These are phyloP conservation scores for Dromaius novaehollandiae DNA, from an alignment of 2,113 vertebrate genomes.

Conservation along the genomic window DNA sequence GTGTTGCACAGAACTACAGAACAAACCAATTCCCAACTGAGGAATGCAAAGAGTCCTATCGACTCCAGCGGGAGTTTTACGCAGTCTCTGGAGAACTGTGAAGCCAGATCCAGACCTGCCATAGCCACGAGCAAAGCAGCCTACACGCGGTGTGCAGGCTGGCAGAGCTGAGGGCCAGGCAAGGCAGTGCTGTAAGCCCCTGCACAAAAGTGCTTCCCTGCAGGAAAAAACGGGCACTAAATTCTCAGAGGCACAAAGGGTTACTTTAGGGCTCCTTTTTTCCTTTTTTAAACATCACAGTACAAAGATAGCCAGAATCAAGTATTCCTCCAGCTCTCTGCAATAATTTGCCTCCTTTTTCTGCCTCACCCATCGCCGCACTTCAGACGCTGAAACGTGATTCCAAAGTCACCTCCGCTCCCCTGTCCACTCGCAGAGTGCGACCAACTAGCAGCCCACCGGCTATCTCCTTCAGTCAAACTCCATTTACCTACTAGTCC, in stretches of 20 bases:
- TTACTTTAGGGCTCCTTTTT: neutral
- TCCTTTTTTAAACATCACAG: neutral
- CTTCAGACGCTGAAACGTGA: neutral
- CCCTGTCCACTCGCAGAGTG: too few relatives aligned
- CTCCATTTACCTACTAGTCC: accelerated
- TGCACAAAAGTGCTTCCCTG: accelerated
- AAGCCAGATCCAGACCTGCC: neutral
- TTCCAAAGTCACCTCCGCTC: neutral
- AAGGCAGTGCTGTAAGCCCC: neutral
- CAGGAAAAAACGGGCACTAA: neutral
- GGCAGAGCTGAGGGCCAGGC: neutral
- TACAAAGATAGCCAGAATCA: neutral
- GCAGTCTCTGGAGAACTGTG: accelerated
- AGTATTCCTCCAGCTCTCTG: neutral
- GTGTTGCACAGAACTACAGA: neutral
- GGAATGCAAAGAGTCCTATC: neutral
- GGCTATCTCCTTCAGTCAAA: accelerated
- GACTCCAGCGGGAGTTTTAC: neutral
- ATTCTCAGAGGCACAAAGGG: neutral
- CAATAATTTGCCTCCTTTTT: neutral
- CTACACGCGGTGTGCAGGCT: accelerated
- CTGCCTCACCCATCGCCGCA: neutral
- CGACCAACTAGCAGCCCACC: neutral
- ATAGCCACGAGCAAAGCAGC: too few relatives aligned
- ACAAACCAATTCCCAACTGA: neutral